Conservation (phyloP, 2,888 invertebrate species). For the Troglohyphantes excavatus region DNA sequence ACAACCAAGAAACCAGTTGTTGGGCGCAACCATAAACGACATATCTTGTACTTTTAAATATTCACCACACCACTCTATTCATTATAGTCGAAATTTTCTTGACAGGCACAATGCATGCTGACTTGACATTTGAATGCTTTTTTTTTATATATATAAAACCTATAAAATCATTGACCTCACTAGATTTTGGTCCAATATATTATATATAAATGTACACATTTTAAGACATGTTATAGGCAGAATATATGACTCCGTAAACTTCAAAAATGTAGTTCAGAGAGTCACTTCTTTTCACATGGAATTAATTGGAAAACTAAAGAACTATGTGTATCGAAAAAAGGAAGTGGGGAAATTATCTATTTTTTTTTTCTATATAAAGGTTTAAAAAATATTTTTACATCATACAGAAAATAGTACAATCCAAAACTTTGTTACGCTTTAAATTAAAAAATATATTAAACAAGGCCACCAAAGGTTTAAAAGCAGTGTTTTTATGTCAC, state of each 20-base stretch:
- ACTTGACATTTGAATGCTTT: slow-evolving; percentile 10
- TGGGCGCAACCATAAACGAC: no score
- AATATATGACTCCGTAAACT: background rate
- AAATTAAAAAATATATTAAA: slow-evolving; percentile 12
- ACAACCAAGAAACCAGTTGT: no score
- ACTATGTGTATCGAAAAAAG: background rate
- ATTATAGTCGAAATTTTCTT: slow-evolving; percentile 20
- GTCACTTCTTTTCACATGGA: background rate
- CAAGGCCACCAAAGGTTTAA: slow-evolving; percentile 31
- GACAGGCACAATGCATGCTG: slow-evolving; percentile 28
- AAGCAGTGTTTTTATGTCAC: background rate
- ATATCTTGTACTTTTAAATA: no score
- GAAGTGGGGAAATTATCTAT: background rate
- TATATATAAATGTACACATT: slow-evolving; percentile 59
- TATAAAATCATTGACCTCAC: slow-evolving; percentile 50
- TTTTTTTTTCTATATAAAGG: background rate
- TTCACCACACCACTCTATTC: background rate
- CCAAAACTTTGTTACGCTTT: slow-evolving; percentile 6
- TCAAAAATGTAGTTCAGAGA: slow-evolving; percentile 1
- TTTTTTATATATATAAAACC: slow-evolving; percentile 37
- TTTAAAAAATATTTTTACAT: slow-evolving; percentile 7
- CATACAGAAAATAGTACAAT: slow-evolving; percentile 26
- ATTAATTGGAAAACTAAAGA: slow-evolving; percentile 1
- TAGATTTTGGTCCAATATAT: slow-evolving; percentile 65
- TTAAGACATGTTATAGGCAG: slow-evolving; percentile 25